Base-by-base conservation (phyloP, 2,888 invertebrate species). In the Merodon equestris region DNA sequence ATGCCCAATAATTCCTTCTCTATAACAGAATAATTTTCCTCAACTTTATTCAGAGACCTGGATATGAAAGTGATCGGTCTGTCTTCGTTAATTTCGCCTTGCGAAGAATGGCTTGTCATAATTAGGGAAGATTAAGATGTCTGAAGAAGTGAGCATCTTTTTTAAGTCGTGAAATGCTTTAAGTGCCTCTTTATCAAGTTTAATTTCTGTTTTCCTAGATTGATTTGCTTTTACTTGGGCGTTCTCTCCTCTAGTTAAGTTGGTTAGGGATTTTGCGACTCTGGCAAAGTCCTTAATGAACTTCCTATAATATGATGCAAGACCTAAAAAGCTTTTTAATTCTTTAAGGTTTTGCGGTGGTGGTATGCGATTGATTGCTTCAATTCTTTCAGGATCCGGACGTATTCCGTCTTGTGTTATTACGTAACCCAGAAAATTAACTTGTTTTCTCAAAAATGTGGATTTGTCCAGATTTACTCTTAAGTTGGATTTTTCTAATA, bases 281-380 rank as follows among this genome's bases (percentile, higher is more conserved):
- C 48, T 60, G n/a, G 60, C 60, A 38, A 60, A 60, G 18, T 60
- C 60, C n/a, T 48, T 60, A n/a, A 60, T 60, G 14, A 60, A 60
- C 9, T 45, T 27, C 17, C 60, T 36, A 18, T 60, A 60, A 15
- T 60, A 60, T 17, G 60, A 48, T 38, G 47, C 38, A 5, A 50
- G 40, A 34, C 50, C 61, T n/a, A 40, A 18, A 40, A 54, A 54
- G 4, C 42, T 42, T 56, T 56, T 56, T 44, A 42, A 19, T 19
- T 56, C 19, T 13, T 56, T 56, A 1, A 56, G 56, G 19, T 56
- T 56, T 56, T 56, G 27, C 15, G 13, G 40, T 15, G 44, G 42
- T 42, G 42, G 13, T 12, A 42, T 44, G 9, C n/a, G 19, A 9
- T 14, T 42, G 13, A 56, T 56, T 13, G 44, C 44, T 19, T 1